Percentiles rank a stretch among this genome's conserved stretches.
phyloP scores from a whole-genome alignment of 2,113 vertebrate species.

The Ailuropoda melanoleuca region DNA sequence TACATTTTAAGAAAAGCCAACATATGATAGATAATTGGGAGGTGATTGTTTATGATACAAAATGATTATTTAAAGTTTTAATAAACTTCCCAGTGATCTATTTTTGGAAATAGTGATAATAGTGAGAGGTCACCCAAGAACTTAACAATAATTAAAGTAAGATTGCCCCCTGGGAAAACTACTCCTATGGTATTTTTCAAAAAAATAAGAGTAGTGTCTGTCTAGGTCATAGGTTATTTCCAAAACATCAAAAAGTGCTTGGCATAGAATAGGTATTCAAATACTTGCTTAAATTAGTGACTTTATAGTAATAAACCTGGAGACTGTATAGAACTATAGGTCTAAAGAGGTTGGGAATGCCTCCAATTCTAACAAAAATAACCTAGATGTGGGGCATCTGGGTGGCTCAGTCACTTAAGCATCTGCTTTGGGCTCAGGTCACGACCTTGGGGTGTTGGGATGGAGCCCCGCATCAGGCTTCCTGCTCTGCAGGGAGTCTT shows the following conservation, averaged over 20 bases:
- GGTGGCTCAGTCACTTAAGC: not conserved
- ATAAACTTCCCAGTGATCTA: not conserved
- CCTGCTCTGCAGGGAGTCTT: not conserved
- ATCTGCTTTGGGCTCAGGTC: not conserved
- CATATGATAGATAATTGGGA: not conserved
- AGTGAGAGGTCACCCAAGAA: not conserved
- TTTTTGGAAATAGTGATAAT: not conserved
- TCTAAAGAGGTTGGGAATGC: not conserved
- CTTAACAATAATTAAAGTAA: slow-evolving; percentile 16
- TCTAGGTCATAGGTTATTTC: not conserved
- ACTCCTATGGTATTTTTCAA: not conserved
- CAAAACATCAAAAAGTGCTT: not conserved
- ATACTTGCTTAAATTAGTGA: slow-evolving; percentile 2
- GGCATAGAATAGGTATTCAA: not conserved
- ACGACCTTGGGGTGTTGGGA: not conserved
- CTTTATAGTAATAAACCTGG: not conserved
- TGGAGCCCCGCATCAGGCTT: not conserved
- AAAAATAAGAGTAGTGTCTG: not conserved
- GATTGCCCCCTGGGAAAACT: not conserved
- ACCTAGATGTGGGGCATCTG: not conserved
- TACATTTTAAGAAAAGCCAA: not conserved
- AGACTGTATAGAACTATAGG: not conserved
- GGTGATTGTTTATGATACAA: not conserved
- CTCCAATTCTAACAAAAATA: not conserved
- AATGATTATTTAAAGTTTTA: not conserved